phyloP scores from a whole-genome alignment of 1,140 invertebrate genomes.

The Galleria mellonella region DNA sequence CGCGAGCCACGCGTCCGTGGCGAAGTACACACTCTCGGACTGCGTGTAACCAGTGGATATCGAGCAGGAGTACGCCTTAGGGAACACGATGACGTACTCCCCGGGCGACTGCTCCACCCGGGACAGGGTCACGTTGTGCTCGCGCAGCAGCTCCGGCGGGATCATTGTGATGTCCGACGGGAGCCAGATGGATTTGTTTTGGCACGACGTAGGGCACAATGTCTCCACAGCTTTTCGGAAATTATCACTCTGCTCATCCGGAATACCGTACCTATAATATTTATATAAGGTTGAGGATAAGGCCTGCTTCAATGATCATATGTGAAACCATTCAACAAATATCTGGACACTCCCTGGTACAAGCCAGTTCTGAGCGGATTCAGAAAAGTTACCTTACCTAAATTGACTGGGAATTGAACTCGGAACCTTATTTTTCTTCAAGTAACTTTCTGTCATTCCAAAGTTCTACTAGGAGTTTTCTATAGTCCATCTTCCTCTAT shows the following conservation, averaged over 20 bases:
- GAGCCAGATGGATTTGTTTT: constrained; percentile 91
- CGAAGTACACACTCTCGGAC: constrained; percentile 96
- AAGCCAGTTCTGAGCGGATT: too few relatives aligned
- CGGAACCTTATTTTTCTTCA: too few relatives aligned
- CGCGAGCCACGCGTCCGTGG: constrained; percentile 87
- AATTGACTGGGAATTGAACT: too few relatives aligned
- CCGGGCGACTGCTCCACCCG: constrained; percentile 90
- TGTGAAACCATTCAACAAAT: constrained; percentile 2
- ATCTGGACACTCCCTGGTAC: background rate
- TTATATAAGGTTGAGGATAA: background rate
- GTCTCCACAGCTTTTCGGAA: constrained; percentile 84
- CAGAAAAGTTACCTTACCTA: too few relatives aligned
- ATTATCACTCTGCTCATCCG: constrained; percentile 82
- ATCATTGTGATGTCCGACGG: constrained; percentile 96
- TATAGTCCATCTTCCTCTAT: too few relatives aligned
- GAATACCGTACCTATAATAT: constrained; percentile 82
- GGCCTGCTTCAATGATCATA: background rate
- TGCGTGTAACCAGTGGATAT: constrained; percentile 93
- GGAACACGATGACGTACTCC: constrained; percentile 94
- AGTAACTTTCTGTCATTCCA: too few relatives aligned
- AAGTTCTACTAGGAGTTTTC: too few relatives aligned
- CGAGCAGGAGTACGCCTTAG: constrained; percentile 91
- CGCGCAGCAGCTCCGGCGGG: constrained; percentile 86
- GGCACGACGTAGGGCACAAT: constrained; percentile 87
- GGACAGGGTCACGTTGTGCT: constrained; percentile 84